Evolutionary conservation across 2,888 invertebrate genomes (phyloP).

Genomic region (Orthonychiurus folsomi): DNA sequence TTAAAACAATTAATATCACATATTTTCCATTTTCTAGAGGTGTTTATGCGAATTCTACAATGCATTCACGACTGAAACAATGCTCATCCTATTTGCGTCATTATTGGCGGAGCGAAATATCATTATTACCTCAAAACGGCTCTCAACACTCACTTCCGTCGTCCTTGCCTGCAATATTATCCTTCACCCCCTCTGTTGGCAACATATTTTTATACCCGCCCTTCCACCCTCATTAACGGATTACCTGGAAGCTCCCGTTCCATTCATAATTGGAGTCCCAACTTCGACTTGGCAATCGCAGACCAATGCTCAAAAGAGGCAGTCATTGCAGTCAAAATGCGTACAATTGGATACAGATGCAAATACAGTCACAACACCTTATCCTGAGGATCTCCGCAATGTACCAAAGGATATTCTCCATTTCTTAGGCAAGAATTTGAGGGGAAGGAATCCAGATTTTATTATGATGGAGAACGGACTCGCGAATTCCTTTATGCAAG

Average conservation of each 20-base stretch:
- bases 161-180: conserved; percentile 6
- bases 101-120: conserved; percentile 9
- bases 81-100: conserved; percentile 6
- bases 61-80: not conserved
- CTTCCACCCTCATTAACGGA: conserved; percentile 3
- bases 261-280: conserved; percentile 8
- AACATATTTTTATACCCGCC: conserved; percentile 10
- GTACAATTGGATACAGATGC: conserved; percentile 2
- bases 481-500: conserved; percentile 7
- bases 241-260: conserved; percentile 6
- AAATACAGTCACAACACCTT: conserved; percentile 7
- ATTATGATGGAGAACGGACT: not conserved
- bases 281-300: not conserved
- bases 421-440: not conserved
- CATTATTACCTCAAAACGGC: not conserved
- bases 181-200: conserved; percentile 5
- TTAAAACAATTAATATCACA: not conserved
- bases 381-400: conserved; percentile 2
- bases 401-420: not conserved
- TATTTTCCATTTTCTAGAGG: conserved; percentile 10
- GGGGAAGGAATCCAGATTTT: not conserved
- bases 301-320: not conserved
- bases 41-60: conserved; percentile 10
- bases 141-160: not conserved
- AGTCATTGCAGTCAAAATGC: not conserved